Evolutionary conservation across 2,888 invertebrate species (phyloP).

Genomic region (Nomada flava): DNA sequence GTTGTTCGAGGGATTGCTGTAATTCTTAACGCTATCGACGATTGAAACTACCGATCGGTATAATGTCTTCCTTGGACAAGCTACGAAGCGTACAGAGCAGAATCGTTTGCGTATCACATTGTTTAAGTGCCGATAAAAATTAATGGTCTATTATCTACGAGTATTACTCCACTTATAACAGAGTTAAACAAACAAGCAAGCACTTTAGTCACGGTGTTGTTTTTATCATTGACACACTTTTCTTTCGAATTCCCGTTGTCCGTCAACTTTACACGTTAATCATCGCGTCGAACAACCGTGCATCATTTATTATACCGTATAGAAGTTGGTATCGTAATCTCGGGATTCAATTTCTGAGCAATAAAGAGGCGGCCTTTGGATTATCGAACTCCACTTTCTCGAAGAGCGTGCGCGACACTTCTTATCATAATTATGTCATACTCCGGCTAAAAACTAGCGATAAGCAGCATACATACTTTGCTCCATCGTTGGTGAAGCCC

Average conservation of each 20-base stretch:
- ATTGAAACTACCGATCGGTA: too few species aligned
- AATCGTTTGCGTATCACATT: slow-evolving; percentile 42
- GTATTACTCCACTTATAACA: slow-evolving; percentile 53
- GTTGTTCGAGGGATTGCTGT: too few species aligned
- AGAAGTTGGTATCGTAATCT: slow-evolving; percentile 23
- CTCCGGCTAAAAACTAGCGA: slow-evolving; percentile 30
- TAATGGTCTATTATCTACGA: slow-evolving; percentile 61
- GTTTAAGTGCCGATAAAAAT: slow-evolving; percentile 66
- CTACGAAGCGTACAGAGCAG: background rate
- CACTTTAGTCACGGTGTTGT: slow-evolving; percentile 40
- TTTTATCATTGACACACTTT: slow-evolving; percentile 60
- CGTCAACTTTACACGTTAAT: slow-evolving; percentile 38
- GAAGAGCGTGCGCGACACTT: slow-evolving; percentile 15
- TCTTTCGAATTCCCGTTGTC: slow-evolving; percentile 38
- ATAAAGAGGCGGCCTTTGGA: slow-evolving; percentile 17
- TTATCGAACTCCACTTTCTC: slow-evolving; percentile 43
- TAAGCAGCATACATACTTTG: slow-evolving; percentile 19
- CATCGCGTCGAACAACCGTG: background rate
- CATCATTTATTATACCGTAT: slow-evolving; percentile 31
- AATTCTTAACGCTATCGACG: too few species aligned
- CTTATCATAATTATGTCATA: slow-evolving; percentile 54
- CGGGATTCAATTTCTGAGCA: slow-evolving; percentile 31
- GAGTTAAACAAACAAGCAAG: slow-evolving; percentile 47
- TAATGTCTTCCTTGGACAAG: slow-evolving; percentile 3
- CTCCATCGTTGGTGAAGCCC: slow-evolving; percentile 32